These are phyloP conservation scores for Phalera bucephala DNA, from an alignment of 2,888 invertebrate species.

Conservation along the genomic window DNA sequence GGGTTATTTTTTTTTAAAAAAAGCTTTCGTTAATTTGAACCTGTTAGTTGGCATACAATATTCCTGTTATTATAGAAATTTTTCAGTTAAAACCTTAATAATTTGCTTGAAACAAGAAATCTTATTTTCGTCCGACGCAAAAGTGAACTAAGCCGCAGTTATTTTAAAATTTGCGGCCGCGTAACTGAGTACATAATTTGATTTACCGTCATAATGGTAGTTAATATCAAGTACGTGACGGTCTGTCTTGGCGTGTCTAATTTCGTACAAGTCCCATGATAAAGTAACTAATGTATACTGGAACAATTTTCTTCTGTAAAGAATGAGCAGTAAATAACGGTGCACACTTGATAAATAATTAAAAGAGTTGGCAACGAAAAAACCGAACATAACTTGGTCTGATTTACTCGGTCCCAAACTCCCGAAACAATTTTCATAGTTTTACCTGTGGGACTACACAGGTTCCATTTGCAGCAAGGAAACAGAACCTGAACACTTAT, in stretches of 20 bases:
- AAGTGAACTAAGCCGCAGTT: not conserved
- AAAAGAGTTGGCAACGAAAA: not conserved
- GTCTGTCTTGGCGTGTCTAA: constrained; percentile 50
- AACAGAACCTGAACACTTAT: no score
- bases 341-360: not conserved
- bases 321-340: no score
- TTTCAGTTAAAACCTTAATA: no score
- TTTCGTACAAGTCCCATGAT: constrained; percentile 50
- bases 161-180: constrained; percentile 1
- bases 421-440: constrained; percentile 48
- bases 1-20: no score
- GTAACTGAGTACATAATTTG: constrained; percentile 30
- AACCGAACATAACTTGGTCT: constrained; percentile 2
- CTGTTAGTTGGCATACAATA: no score
- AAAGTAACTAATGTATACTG: constrained; percentile 6
- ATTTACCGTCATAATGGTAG: constrained; percentile 41
- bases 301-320: not conserved
- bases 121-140: no score
- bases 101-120: no score
- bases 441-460: no score
- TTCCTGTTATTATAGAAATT: no score
- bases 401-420: constrained; percentile 39
- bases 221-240: constrained; percentile 60
- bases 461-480: no score
- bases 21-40: no score